These are phyloP conservation scores for Columba livia DNA, from an alignment of 2,113 vertebrate genomes.

Conservation along the genomic window DNA sequence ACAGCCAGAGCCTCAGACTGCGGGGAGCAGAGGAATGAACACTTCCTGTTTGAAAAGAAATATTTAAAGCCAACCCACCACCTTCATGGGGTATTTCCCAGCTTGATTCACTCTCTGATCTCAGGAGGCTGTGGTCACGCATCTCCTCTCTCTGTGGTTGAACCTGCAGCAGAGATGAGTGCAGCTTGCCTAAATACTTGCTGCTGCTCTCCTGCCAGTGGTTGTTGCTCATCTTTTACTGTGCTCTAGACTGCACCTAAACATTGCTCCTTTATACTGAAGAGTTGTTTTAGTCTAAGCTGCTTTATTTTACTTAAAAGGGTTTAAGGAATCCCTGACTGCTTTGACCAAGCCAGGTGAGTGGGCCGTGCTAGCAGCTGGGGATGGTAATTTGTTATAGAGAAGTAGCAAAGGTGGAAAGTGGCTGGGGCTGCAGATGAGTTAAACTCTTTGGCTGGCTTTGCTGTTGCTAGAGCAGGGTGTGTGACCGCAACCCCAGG, in stretches of 20 bases:
- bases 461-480: neutral
- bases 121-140: slow-evolving; percentile 5
- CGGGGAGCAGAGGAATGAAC: neutral
- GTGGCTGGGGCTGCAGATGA: neutral
- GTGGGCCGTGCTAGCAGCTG: neutral
- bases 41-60: neutral
- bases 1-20: neutral
- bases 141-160: neutral
- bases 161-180: neutral
- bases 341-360: neutral
- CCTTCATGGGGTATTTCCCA: slow-evolving; percentile 8
- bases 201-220: neutral
- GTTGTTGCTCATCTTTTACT: neutral
- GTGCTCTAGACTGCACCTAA: neutral
- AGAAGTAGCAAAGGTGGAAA: neutral
- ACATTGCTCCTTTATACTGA: neutral
- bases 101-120: neutral
- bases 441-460: neutral
- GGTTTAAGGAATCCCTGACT: neutral
- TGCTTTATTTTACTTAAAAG: neutral
- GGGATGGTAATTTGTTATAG: neutral
- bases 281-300: neutral
- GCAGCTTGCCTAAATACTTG: neutral
- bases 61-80: neutral
- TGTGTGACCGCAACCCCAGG: neutral